A percentile compares a stretch with the other conserved stretches of the same genome.
Conservation (phyloP, 2,797 vertebrate genomes). For the Rhynchonycteris naso region DNA sequence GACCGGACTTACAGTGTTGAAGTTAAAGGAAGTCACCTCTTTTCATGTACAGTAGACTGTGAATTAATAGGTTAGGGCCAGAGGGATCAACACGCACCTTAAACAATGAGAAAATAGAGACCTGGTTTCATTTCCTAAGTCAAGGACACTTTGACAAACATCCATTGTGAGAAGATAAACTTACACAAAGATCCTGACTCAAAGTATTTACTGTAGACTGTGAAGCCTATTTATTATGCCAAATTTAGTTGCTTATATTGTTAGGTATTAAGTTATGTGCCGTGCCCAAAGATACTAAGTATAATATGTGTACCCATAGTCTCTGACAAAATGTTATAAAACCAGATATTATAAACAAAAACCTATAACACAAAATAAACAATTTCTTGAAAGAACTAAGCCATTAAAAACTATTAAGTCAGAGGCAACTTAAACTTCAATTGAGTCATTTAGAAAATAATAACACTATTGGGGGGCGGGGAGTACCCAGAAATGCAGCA, state of each 20-base stretch:
- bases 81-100: not conserved
- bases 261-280: not conserved
- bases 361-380: not conserved
- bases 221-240: not conserved
- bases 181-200: not conserved
- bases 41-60: not conserved
- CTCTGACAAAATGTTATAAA: not conserved
- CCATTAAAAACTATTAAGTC: not conserved
- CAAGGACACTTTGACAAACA: not conserved
- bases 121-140: not conserved
- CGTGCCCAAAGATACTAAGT: not conserved
- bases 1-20: not conserved
- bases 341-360: constrained; percentile 37
- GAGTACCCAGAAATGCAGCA: not conserved
- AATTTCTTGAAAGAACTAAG: not conserved
- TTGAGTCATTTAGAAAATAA: constrained; percentile 38
- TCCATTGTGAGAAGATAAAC: not conserved
- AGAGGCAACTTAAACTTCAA: not conserved
- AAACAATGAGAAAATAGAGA: not conserved
- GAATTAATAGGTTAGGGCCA: not conserved
- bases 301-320: not conserved
- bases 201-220: not conserved
- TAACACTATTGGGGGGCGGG: not conserved
- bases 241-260: not conserved
- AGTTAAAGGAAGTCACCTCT: not conserved